Conservation (phyloP, 2,113 vertebrate species). For the Cisticola juncidis region DNA sequence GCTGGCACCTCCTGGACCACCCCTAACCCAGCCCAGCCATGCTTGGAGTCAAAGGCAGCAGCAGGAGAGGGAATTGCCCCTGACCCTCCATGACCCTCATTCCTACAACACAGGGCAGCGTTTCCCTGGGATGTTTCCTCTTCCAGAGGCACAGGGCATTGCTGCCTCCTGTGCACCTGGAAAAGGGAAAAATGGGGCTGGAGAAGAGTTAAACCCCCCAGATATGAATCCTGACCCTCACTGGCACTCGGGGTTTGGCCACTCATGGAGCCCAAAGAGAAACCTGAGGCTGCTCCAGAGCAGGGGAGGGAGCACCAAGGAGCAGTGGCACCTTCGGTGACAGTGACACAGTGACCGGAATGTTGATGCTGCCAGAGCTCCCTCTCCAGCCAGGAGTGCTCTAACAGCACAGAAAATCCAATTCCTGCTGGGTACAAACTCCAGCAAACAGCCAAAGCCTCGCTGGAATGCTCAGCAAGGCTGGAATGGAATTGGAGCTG, state of each 20-base stretch:
- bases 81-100: neutral
- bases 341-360: neutral
- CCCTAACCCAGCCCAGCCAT: neutral
- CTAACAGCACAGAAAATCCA: neutral
- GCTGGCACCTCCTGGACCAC: neutral
- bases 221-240: neutral
- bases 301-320: neutral
- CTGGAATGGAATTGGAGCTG: neutral
- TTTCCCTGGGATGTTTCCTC: neutral
- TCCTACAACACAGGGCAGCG: neutral
- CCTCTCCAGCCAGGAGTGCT: neutral
- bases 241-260: fast-evolving
- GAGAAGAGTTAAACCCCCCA: neutral
- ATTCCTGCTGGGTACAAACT: neutral
- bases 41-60: neutral
- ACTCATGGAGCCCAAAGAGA: neutral
- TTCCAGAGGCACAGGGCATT: neutral
- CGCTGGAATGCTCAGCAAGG: neutral
- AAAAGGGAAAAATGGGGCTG: neutral
- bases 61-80: neutral
- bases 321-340: neutral
- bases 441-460: neutral
- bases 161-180: neutral
- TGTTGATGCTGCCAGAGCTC: neutral
- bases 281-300: neutral